A percentile compares a stretch with the other conserved stretches of the same genome.
phyloP scores from a whole-genome alignment of 2,888 invertebrate genomes.

The Epirrhoe tristata region DNA sequence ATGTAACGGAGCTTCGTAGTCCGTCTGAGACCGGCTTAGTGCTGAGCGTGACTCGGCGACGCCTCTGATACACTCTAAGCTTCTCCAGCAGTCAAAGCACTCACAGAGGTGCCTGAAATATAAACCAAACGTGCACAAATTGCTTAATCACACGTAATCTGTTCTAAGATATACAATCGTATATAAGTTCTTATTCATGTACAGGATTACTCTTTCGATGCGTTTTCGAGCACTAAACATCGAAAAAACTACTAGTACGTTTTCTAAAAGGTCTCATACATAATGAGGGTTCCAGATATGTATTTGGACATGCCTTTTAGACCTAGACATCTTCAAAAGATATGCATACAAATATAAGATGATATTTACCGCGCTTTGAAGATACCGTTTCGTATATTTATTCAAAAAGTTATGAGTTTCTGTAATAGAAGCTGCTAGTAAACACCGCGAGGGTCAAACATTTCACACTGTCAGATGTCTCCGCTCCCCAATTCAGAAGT shows the following conservation, averaged over 20 bases:
- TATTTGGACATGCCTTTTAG: too few species aligned
- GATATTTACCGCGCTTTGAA: background rate
- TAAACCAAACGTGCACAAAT: conserved; percentile 48
- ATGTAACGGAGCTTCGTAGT: conserved; percentile 43
- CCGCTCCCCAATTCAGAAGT: conserved; percentile 18
- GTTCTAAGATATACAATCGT: background rate
- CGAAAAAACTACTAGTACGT: too few species aligned
- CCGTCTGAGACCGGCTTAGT: conserved; percentile 47
- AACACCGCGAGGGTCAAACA: conserved; percentile 19
- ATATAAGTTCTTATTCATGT: background rate
- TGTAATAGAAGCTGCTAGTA: conserved; percentile 7
- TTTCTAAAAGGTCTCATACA: too few species aligned
- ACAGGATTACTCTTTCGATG: too few species aligned
- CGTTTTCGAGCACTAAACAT: too few species aligned
- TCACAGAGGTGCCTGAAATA: conserved; percentile 47
- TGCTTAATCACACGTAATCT: conserved; percentile 16
- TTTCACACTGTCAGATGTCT: conserved; percentile 29
- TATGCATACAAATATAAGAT: too few species aligned
- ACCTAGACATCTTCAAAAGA: too few species aligned
- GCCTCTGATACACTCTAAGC: conserved; percentile 50
- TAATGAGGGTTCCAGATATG: too few species aligned
- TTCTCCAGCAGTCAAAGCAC: conserved; percentile 47
- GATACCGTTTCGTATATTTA: background rate
- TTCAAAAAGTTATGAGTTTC: background rate
- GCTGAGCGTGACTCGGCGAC: conserved; percentile 48